Evolutionary conservation across 2,888 invertebrate genomes (phyloP).

Genomic region (Drosophila mayaguana): DNA sequence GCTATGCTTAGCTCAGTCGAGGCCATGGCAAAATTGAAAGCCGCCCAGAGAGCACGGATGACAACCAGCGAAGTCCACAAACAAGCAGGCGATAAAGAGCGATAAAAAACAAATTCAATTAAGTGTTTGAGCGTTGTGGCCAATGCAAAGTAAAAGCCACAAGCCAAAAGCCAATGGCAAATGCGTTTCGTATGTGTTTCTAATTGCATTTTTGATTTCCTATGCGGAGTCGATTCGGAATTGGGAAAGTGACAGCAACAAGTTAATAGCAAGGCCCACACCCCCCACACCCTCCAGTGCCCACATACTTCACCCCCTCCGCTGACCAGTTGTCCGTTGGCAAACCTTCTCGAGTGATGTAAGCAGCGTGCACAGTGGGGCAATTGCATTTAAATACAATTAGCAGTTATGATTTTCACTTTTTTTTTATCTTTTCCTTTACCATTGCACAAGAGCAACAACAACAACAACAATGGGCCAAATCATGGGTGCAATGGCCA

Average conservation of each 20-base stretch:
- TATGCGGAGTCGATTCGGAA: conserved; percentile 30
- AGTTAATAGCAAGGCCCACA: not conserved
- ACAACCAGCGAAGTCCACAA: conserved; percentile 8
- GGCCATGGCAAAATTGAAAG: conserved; percentile 64
- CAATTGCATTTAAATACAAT: conserved; percentile 76
- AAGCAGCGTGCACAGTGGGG: conserved; percentile 59
- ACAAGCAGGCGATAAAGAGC: conserved; percentile 44
- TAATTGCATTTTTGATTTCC: conserved; percentile 56
- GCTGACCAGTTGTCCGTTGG: not conserved
- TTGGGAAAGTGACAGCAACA: conserved; percentile 46
- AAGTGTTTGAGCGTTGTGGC: conserved; percentile 33
- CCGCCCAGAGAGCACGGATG: conserved; percentile 34
- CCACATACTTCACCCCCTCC: no score
- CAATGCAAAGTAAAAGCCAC: conserved; percentile 61
- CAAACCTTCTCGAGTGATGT: conserved; percentile 39
- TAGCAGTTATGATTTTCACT: conserved; percentile 79
- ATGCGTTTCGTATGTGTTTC: conserved; percentile 49
- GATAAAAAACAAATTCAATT: conserved; percentile 66
- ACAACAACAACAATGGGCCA: conserved; percentile 22
- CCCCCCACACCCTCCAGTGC: not conserved
- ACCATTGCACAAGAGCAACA: not conserved
- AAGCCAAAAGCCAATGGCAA: conserved; percentile 47
- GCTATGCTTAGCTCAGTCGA: not conserved
- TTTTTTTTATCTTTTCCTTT: conserved; percentile 45
- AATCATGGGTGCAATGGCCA: conserved; percentile 67